Evolutionary conservation across 2,888 invertebrate genomes (phyloP), one percentile per base, ranked within the genome.

Genomic region (Sesia bembeciformis): DNA sequence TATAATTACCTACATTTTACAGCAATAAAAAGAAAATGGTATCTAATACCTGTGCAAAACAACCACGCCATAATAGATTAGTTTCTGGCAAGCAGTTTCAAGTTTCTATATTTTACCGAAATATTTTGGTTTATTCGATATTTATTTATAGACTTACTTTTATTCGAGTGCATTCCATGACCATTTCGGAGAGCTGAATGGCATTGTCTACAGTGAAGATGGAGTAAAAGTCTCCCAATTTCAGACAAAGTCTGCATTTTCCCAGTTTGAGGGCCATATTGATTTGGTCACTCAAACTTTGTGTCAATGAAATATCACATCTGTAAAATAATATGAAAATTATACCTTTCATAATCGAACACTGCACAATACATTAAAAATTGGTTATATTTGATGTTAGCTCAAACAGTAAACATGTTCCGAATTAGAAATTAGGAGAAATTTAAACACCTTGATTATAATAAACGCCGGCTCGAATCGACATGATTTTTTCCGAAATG

Each of bases 181-280:
- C 90, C 90, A 90, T 90, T 60, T 89, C 89, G 40, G 90, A 82
- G 8, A 90, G 77, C 63, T 88, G 90, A 43, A 89, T 60, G 42
- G 81, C 76, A 72, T 88, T 89, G 75, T 90, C 90, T 69, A 83
- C 76, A 55, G 90, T 84, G 62, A 89, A 90, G 67, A 90, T 90
- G 60, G 90, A 90, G 65, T 87, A 90, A 65, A 90, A 90, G 63
- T 90, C 90, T 53, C 90, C 90, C 56, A 90, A 82, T 72, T 90
- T 90, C 73, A 90, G 84, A 73, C 90, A 90, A 53, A 90, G 84
- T 74, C 90, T 85, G 74, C 90, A 90, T 83, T 90, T 90, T 73
- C 90, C 90, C 58, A 90, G 79, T 73, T 88, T 88, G 81, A 89
- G 86, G 68, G 89, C 89, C 84, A 84, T 84, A 88, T 89, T 88